These are phyloP conservation scores for Plagiodera versicolora DNA, from an alignment of 2,888 invertebrate species.

Conservation along the genomic window DNA sequence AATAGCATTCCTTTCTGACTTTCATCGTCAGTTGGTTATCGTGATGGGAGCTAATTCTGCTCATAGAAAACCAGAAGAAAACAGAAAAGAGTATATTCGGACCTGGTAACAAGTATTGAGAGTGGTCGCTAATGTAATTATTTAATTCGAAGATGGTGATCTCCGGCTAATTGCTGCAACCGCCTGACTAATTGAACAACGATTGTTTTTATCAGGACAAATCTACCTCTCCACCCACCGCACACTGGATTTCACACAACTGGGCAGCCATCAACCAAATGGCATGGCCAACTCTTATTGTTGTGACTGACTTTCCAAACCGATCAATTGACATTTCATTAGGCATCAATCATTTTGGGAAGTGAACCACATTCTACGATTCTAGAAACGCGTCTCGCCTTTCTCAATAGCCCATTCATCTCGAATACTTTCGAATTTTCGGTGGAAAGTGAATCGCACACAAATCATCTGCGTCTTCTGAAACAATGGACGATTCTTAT, in stretches of 20 bases:
- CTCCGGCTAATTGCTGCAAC: conserved; percentile 28
- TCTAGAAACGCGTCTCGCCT: neutral
- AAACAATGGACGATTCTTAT: conserved; percentile 15
- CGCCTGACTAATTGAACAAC: conserved; percentile 33
- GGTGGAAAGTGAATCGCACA: neutral
- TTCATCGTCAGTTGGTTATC: too few species aligned
- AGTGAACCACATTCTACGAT: neutral
- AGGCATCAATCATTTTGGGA: neutral
- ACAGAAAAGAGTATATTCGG: neutral
- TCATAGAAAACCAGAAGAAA: too few species aligned
- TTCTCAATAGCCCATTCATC: neutral
- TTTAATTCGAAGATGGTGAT: conserved; percentile 32
- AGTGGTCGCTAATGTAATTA: conserved; percentile 19
- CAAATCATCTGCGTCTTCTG: conserved; percentile 7
- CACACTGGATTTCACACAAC: too few species aligned
- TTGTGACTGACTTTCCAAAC: neutral
- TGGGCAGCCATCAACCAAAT: too few species aligned
- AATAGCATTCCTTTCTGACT: too few species aligned
- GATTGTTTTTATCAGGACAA: conserved; percentile 33
- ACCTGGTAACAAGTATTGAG: neutral
- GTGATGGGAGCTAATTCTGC: too few species aligned
- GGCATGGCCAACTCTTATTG: neutral
- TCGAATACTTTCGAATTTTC: neutral
- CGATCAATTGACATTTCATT: neutral
- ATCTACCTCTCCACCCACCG: conserved; percentile 24